phyloP scores from a whole-genome alignment of 2,888 invertebrate genomes.

The Dasysyrphus albostriatus region DNA sequence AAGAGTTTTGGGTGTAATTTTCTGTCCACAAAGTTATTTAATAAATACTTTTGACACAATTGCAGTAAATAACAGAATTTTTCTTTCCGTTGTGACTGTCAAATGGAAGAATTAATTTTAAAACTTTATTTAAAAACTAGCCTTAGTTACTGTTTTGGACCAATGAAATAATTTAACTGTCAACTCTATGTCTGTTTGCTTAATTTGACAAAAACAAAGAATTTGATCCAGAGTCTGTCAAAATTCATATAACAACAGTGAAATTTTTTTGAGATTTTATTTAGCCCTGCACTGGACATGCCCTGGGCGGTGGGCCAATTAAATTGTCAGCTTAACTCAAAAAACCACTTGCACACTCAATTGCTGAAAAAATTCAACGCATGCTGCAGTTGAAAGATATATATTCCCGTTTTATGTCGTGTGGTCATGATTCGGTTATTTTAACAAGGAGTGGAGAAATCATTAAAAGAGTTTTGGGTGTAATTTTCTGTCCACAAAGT shows the following conservation, averaged over 20 bases:
- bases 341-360: neutral
- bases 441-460: slow-evolving; percentile 13
- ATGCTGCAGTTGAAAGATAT: slow-evolving; percentile 20
- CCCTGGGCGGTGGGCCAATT: slow-evolving; percentile 62
- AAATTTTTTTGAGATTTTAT: neutral
- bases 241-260: too few relatives aligned
- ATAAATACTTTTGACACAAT: neutral
- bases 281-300: slow-evolving; percentile 39
- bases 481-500: slow-evolving; percentile 16
- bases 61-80: neutral
- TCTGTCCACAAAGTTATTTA: slow-evolving; percentile 2
- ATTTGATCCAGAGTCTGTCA: too few relatives aligned
- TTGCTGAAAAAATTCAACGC: slow-evolving; percentile 41
- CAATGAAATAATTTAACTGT: too few relatives aligned
- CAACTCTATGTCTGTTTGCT: too few relatives aligned
- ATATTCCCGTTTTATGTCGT: slow-evolving; percentile 13
- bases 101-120: too few relatives aligned
- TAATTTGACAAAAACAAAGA: too few relatives aligned
- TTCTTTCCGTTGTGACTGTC: too few relatives aligned
- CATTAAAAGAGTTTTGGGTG: neutral
- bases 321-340: slow-evolving; percentile 1
- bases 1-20: slow-evolving; percentile 3
- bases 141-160: too few relatives aligned
- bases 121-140: too few relatives aligned
- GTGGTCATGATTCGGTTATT: slow-evolving; percentile 47